Base-by-base conservation (phyloP, 2,113 vertebrate genomes). In the Plotosus lineatus region DNA sequence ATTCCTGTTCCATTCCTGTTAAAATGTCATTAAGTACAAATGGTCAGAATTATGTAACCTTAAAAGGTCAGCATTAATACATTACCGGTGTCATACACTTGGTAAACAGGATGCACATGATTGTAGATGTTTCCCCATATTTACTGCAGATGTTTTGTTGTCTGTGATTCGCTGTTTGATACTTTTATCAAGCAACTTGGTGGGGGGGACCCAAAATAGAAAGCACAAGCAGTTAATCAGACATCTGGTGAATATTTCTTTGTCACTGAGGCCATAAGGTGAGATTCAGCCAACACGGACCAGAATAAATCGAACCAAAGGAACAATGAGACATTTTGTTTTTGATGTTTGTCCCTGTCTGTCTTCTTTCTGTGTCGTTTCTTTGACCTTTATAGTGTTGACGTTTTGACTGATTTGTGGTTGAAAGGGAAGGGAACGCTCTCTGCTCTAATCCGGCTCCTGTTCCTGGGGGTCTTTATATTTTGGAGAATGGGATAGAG, bases 301-400 rank as follows among this genome's bases (percentile, higher is more conserved):
- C 83, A 86, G 86, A 83, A 78, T 84, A 21, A 85, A 75, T 81
- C 75, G 3, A 84, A 81, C 82, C 81, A 85, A 66, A 74, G 75
- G 78, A 66, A 82, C 87, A 83, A 44, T 87, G 77, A 86, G 81
- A 78, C 83, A 58, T 80, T 86, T 86, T 84, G 77, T 87, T 36
- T 60, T 42, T 86, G 77, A 84, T 78, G 55, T 78, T 21, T 0
- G 7, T 53, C 6, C 23, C 21, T 53, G n/a, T n/a, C 28, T 23
- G 6, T 50, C 40, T 38, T 40, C 3, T 31, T 21, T 4, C n/a
- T n/a, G n/a, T 68, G 28, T 58, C 63, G 66, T 40, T 23, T 77
- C 48, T 77, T 77, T 87, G 88, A 90, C 86, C 89, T 91, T 90
- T 89, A 81, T 78, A 81, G 76, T 77, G 68, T 76, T 85, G 87